These are phyloP conservation scores for Craseonycteris thonglongyai DNA, from an alignment of 2,113 vertebrate species.

Conservation along the genomic window DNA sequence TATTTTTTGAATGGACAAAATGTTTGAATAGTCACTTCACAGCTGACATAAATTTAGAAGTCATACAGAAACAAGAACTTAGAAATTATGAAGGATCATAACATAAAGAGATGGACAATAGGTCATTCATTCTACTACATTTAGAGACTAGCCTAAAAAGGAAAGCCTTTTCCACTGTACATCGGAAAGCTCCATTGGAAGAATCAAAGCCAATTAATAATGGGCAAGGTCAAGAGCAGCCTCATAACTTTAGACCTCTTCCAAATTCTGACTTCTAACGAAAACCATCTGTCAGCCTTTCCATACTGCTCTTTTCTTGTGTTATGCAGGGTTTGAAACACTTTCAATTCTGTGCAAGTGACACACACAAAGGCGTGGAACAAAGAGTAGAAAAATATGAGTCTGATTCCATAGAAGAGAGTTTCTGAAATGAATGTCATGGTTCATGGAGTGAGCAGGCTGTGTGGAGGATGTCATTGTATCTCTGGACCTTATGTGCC, in stretches of 20 bases:
- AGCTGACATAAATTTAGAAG: background rate
- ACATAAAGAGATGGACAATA: background rate
- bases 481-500: background rate
- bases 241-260: background rate
- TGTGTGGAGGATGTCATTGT: background rate
- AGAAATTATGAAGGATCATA: background rate
- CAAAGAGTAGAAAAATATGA: background rate
- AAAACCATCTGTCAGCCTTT: background rate
- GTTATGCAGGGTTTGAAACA: background rate
- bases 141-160: background rate
- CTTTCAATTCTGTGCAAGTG: background rate
- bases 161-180: background rate
- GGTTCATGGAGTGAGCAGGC: background rate
- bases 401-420: background rate
- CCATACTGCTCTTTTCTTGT: background rate
- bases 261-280: background rate
- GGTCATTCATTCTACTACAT: background rate
- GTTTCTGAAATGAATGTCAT: background rate
- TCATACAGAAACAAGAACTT: background rate
- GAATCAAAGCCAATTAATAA: background rate
- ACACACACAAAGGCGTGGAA: background rate
- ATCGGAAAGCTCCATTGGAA: background rate
- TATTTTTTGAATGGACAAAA: background rate
- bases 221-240: background rate
- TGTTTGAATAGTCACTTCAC: background rate